Evolutionary conservation across 2,797 vertebrate genomes (phyloP).

Genomic region (Falco berigora): DNA sequence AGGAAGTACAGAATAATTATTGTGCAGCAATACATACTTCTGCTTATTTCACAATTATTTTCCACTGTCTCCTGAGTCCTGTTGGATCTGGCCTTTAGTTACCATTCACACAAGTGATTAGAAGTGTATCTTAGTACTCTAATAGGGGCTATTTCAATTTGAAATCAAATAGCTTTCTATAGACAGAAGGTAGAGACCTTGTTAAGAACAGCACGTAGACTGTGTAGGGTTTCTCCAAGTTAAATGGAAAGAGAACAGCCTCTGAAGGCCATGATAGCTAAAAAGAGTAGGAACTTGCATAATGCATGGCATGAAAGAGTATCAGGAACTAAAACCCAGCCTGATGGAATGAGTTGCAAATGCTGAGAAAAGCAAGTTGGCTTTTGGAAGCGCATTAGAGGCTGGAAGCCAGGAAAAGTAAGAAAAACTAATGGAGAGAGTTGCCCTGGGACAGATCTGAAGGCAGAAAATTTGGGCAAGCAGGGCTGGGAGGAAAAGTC

Average conservation of each 20-base stretch:
- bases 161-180: neutral
- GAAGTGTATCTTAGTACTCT: neutral
- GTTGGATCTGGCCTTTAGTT: neutral
- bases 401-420: slow-evolving; percentile 32
- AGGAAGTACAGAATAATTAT: neutral
- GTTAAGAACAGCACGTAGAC: neutral
- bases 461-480: neutral
- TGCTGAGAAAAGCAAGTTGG: neutral
- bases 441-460: neutral
- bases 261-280: neutral
- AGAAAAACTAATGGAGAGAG: neutral
- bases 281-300: neutral
- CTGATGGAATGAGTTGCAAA: neutral
- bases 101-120: neutral
- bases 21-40: neutral
- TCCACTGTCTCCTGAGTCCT: neutral
- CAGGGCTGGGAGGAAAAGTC: neutral
- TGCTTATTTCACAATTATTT: neutral
- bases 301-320: neutral
- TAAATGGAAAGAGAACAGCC: neutral
- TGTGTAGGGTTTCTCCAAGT: neutral
- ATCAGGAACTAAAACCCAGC: neutral
- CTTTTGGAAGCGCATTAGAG: neutral
- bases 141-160: neutral
- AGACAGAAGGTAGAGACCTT: neutral